Evolutionary conservation across 1,140 invertebrate genomes (phyloP), one percentile per base, ranked within the genome.

Genomic region (Diabrotica virgifera): DNA sequence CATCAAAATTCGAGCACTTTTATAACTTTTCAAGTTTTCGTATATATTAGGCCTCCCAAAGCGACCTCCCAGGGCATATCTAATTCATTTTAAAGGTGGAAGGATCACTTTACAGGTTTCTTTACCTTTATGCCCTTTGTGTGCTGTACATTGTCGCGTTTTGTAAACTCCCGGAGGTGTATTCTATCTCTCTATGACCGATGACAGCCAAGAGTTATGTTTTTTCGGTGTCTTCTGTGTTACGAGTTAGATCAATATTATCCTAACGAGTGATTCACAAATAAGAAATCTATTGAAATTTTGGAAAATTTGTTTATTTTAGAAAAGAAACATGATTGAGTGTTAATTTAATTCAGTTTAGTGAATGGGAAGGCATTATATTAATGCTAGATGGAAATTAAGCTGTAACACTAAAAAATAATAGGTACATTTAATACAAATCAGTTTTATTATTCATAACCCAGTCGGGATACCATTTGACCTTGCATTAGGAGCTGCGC

Each of bases 111-210:
- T 57, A 36, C 55, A 57, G 55, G 24, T 57, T 36, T 6, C n/a
- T 36, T n/a, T 36, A 11, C 36, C 55, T 57, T 57, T 57, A 36
- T 57, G 35, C 24, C 55, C 36, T 36, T 57, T 57, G 12, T 57
- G 36, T 13, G 5, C 13, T 55, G 14, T 10, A 13, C 53, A 55
- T 55, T 55, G 24, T 57, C 55, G 36, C 24, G 5, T 24, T 57
- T 57, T 57, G 55, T 57, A n/a, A 57, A 57, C n/a, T 57, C 55
- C 55, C 55, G 36, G 36, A 57, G 55, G 55, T 57, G 55, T 57
- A 57, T 57, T 57, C 55, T 57, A 57, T 36, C 55, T 37, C 36
- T 57, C 35, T 57, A 46, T 57, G 55, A 36, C 55, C 36, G 55
- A 24, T 57, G 55, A 57, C 55, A 57, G 55, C 35, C 37, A 57